phyloP scores from a whole-genome alignment of 2,797 vertebrate genomes.

The Dipus sagitta region DNA sequence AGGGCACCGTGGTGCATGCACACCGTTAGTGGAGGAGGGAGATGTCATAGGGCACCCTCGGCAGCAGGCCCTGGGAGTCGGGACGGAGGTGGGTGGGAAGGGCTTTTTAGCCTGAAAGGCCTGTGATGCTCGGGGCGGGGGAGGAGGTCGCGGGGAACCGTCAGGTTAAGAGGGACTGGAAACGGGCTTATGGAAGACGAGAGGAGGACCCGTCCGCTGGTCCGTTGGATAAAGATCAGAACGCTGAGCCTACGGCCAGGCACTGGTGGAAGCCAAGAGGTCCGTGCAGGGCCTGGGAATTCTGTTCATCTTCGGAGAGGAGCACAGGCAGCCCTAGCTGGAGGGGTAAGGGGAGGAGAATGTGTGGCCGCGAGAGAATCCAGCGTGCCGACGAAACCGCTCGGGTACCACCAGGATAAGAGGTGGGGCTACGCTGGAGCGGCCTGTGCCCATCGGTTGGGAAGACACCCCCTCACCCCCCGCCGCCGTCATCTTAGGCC shows the following conservation, averaged over 20 bases:
- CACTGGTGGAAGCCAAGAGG: neutral
- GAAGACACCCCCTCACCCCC: neutral
- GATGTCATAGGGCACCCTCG: neutral
- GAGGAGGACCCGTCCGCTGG: neutral
- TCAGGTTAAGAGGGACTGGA: neutral
- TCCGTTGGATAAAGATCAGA: constrained; percentile 7
- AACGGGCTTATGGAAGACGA: constrained; percentile 45
- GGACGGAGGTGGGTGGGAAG: neutral
- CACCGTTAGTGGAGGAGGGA: constrained; percentile 14
- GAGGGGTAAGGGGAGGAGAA: neutral
- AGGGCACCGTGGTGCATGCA: constrained; percentile 68
- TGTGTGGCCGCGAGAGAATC: constrained; percentile 19
- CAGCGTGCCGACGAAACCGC: neutral
- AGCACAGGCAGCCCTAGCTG: constrained; percentile 14
- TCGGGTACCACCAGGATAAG: constrained; percentile 25
- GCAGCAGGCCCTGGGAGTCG: neutral
- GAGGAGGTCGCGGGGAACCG: neutral
- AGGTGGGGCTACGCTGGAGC: constrained; percentile 45
- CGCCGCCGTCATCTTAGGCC: constrained; percentile 57
- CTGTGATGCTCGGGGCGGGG: constrained; percentile 71
- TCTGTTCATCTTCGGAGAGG: constrained; percentile 26
- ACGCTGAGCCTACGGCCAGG: neutral
- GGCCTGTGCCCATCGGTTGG: constrained; percentile 28
- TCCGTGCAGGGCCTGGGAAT: constrained; percentile 34
- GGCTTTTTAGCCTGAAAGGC: constrained; percentile 58